Percentiles rank a stretch among this genome's conserved stretches.
phyloP scores from a whole-genome alignment of 2,113 vertebrate species.

The Peromyscus maniculatus region DNA sequence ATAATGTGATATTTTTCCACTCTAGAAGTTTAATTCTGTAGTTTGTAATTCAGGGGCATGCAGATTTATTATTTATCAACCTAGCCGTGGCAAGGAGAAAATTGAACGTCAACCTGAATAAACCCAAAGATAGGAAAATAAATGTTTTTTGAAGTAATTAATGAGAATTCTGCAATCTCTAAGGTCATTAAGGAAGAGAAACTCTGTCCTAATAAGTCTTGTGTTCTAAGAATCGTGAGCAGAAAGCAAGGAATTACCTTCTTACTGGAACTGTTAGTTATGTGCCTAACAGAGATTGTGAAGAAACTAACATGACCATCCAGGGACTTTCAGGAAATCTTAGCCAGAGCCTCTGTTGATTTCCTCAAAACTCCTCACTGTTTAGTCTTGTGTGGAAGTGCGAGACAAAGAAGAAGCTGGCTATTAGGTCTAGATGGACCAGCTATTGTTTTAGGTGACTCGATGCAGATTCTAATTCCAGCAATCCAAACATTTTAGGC shows the following conservation, averaged over 20 bases:
- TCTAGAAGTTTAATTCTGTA: not conserved
- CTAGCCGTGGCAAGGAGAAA: not conserved
- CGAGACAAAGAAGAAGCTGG: not conserved
- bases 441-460: not conserved
- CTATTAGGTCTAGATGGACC: not conserved
- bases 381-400: not conserved
- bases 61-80: conserved; percentile 30
- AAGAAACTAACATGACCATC: not conserved
- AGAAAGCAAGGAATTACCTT: conserved; percentile 29
- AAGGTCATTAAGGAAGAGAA: conserved; percentile 33
- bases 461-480: not conserved
- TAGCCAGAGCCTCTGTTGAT: not conserved
- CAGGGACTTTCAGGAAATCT: not conserved
- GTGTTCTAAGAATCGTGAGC: not conserved
- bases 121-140: conserved; percentile 59
- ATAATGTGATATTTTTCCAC: not conserved
- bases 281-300: not conserved
- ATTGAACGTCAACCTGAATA: conserved; percentile 52
- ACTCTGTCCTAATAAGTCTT: conserved; percentile 45
- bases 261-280: not conserved
- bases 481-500: not conserved
- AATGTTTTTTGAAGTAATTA: conserved; percentile 56
- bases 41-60: not conserved
- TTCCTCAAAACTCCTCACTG: not conserved
- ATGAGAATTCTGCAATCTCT: conserved; percentile 41